These are phyloP conservation scores for Rhaphigaster nebulosa DNA, from an alignment of 2,888 invertebrate species.

Conservation along the genomic window DNA sequence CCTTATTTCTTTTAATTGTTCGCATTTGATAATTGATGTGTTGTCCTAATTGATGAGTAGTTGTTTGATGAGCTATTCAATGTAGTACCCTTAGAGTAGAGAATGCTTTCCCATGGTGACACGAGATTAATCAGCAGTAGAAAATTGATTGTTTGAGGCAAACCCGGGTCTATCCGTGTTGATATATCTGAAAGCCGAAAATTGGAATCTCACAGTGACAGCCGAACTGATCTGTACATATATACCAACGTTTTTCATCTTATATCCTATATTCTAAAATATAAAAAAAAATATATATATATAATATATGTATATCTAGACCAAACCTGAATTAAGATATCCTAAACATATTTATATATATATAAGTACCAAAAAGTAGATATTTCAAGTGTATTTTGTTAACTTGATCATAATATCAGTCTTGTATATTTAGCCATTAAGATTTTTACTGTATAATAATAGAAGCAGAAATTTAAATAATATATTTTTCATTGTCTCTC, in stretches of 20 bases:
- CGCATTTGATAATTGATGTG: conserved; percentile 36
- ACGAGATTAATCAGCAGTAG: neutral
- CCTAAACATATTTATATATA: conserved; percentile 30
- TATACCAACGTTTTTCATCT: conserved; percentile 57
- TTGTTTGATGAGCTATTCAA: conserved; percentile 33
- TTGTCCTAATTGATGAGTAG: conserved; percentile 39
- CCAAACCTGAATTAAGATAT: conserved; percentile 40
- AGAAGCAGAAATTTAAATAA: conserved; percentile 53
- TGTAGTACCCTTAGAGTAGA: conserved; percentile 40
- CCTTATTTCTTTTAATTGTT: conserved; percentile 1
- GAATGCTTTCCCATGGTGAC: neutral
- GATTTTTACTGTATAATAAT: conserved; percentile 52
- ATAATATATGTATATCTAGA: conserved; percentile 43
- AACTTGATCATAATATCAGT: conserved; percentile 37
- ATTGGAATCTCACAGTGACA: conserved; percentile 27
- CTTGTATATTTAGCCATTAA: conserved; percentile 55
- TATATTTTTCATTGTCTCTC: conserved; percentile 56
- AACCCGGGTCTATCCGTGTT: conserved; percentile 16
- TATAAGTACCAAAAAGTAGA: conserved; percentile 22
- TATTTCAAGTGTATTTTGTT: conserved; percentile 55
- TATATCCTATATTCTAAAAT: conserved; percentile 54
- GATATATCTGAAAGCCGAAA: neutral
- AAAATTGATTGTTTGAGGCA: neutral
- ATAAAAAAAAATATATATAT: conserved; percentile 25
- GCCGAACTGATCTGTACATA: conserved; percentile 50